Percentiles rank a stretch among this genome's conserved stretches.
Conservation (phyloP, 1,140 invertebrate species). For the Diplogasteroides magnus region DNA sequence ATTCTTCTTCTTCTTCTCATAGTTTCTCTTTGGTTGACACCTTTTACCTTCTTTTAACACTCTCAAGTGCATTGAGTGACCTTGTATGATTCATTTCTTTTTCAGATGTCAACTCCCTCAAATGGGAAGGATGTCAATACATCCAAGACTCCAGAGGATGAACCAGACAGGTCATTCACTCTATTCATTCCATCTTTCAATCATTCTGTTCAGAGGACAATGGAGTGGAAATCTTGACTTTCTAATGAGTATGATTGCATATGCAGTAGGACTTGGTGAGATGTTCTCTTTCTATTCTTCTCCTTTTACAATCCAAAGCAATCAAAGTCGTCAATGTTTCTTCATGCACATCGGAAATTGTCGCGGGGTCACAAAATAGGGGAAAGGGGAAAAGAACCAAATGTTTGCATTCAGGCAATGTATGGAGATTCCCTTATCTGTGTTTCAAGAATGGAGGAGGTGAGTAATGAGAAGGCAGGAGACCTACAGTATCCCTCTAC, state of each 20-base stretch:
- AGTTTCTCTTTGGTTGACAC: background rate
- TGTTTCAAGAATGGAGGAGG: constrained; percentile 60
- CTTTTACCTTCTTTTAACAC: background rate
- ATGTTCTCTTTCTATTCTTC: background rate
- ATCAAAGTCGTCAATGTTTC: too few relatives aligned
- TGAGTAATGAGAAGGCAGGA: too few relatives aligned
- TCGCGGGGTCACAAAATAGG: background rate
- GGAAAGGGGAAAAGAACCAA: background rate
- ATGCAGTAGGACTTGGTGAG: constrained; percentile 73
- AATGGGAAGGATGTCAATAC: background rate
- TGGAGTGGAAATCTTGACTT: constrained; percentile 47
- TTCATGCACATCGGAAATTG: too few relatives aligned
- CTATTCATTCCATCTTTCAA: background rate
- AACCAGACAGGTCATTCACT: background rate
- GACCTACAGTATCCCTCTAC: too few relatives aligned
- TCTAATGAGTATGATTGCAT: constrained; percentile 66
- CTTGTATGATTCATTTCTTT: background rate
- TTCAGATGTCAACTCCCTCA: background rate
- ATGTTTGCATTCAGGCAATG: constrained; percentile 54
- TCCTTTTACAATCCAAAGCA: too few relatives aligned
- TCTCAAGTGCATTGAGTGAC: too few relatives aligned
- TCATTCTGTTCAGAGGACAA: constrained; percentile 37
- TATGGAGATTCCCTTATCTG: constrained; percentile 60
- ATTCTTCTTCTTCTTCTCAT: background rate
- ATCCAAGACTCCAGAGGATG: background rate